Conservation (phyloP, 2,113 vertebrate genomes). For the Nothocercus julius region DNA sequence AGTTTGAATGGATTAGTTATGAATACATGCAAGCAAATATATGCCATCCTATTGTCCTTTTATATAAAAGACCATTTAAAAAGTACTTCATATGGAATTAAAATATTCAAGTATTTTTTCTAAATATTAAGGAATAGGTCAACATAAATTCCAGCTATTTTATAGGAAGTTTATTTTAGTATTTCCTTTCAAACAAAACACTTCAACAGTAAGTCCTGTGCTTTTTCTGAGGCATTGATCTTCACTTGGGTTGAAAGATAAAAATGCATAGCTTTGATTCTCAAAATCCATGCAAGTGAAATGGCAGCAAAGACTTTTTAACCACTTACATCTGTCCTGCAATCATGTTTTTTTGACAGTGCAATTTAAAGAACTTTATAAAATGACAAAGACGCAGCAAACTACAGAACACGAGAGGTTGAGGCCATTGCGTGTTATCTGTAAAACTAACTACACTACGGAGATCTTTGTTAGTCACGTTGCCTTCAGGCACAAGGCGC, state of each 20-base stretch:
- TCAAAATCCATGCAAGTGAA: conserved; percentile 54
- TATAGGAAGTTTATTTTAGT: too few species aligned
- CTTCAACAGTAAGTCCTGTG: background rate
- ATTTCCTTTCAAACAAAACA: conserved; percentile 31
- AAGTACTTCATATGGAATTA: background rate
- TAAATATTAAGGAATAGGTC: background rate
- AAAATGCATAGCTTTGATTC: conserved; percentile 71
- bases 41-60: background rate
- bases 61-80: background rate
- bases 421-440: conserved; percentile 13
- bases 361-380: conserved; percentile 38
- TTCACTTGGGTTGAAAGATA: conserved; percentile 56
- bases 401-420: background rate
- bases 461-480: background rate
- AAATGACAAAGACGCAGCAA: conserved; percentile 15
- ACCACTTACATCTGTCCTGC: conserved; percentile 49
- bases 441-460: conserved; percentile 19
- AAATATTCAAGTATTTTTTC: background rate
- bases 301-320: conserved; percentile 58
- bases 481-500: background rate
- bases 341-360: conserved; percentile 49
- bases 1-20: background rate
- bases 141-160: too few species aligned
- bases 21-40: background rate
- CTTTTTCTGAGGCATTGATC: conserved; percentile 39